These are phyloP conservation scores for Neodiprion lecontei DNA, from an alignment of 1,140 invertebrate species.

Conservation along the genomic window DNA sequence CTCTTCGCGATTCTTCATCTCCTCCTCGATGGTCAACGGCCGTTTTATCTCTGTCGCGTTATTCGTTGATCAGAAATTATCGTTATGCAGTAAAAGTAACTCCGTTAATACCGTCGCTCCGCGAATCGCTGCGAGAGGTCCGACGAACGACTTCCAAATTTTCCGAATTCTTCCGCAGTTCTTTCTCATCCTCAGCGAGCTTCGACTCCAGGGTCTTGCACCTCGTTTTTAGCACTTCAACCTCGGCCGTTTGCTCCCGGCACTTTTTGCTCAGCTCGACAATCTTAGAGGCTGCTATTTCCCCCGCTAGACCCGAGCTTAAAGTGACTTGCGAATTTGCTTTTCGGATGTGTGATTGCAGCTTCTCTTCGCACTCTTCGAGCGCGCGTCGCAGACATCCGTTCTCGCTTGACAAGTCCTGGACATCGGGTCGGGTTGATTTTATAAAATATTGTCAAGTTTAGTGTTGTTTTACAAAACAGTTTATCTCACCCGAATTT, in stretches of 20 bases:
- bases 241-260: conserved; percentile 55
- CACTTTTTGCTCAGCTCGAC: conserved; percentile 60
- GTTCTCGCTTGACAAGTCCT: conserved; percentile 56
- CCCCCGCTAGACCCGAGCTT: conserved; percentile 20
- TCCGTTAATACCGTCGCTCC: no score
- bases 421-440: conserved; percentile 18
- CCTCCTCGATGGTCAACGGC: conserved; percentile 12
- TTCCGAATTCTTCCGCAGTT: conserved; percentile 37
- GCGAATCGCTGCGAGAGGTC: no score
- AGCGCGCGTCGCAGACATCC: conserved; percentile 38
- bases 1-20: conserved; percentile 36
- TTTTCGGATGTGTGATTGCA: conserved; percentile 17
- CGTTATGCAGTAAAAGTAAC: conserved; percentile 18
- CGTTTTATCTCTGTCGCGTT: background rate
- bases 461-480: no score
- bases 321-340: background rate
- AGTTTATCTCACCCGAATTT: conserved; percentile 43
- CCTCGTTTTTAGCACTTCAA: conserved; percentile 52
- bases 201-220: conserved; percentile 46
- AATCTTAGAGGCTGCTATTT: conserved; percentile 52
- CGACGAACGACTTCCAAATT: background rate
- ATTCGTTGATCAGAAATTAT: background rate
- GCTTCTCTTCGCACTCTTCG: conserved; percentile 34
- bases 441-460: background rate
- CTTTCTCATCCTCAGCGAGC: conserved; percentile 34